Percentiles rank a stretch among this genome's conserved stretches.
Evolutionary conservation across 2,888 invertebrate genomes (phyloP).

Genomic region (Sisyra nigra): DNA sequence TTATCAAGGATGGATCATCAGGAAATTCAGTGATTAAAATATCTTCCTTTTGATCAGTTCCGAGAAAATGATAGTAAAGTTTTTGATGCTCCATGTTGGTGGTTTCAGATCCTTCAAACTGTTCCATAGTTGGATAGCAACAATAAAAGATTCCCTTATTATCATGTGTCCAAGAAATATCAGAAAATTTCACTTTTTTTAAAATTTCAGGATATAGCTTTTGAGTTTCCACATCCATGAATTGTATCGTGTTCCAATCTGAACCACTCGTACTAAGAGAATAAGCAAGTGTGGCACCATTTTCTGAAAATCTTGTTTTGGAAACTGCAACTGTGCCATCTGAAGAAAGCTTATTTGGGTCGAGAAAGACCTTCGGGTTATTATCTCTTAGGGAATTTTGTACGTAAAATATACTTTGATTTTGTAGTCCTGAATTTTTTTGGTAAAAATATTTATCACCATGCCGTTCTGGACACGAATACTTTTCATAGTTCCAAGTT

Average conservation of each 20-base stretch:
- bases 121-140: conserved; percentile 69
- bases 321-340: conserved; percentile 80
- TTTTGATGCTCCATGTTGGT: conserved; percentile 79
- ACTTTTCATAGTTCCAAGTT: conserved; percentile 94
- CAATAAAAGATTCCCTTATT: conserved; percentile 90
- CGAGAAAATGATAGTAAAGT: conserved; percentile 79
- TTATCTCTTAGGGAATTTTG: conserved; percentile 61
- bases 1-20: conserved; percentile 81
- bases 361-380: conserved; percentile 72
- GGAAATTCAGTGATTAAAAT: conserved; percentile 77
- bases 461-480: conserved; percentile 67
- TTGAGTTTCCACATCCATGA: conserved; percentile 60
- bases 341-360: conserved; percentile 80
- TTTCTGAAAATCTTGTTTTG: conserved; percentile 67
- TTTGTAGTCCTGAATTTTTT: conserved; percentile 89
- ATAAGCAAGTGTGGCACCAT: conserved; percentile 82
- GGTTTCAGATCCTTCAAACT: conserved; percentile 86
- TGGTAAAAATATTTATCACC: conserved; percentile 82
- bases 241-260: conserved; percentile 87
- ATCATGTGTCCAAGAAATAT: conserved; percentile 89
- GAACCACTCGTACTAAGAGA: conserved; percentile 86
- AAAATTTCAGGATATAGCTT: conserved; percentile 80
- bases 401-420: conserved; percentile 88
- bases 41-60: conserved; percentile 75
- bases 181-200: conserved; percentile 81